A percentile compares a stretch with the other conserved stretches of the same genome.
These are phyloP conservation scores for Aurelia sp. DNA, from an alignment of 30 jellyfish, hydroid and myxozoan species.

Conservation along the genomic window DNA sequence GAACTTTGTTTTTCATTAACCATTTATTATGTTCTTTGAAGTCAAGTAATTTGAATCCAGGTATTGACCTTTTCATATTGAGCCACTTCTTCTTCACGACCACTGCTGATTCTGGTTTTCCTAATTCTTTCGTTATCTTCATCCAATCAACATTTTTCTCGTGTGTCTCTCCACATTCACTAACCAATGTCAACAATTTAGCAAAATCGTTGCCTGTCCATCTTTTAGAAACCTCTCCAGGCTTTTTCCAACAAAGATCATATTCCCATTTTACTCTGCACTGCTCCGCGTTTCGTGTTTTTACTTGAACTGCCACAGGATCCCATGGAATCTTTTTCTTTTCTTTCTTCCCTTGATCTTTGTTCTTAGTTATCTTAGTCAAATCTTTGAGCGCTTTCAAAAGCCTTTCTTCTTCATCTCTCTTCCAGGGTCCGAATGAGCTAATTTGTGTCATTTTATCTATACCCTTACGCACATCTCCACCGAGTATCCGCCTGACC, in stretches of 20 bases:
- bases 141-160: slow-evolving; percentile 58
- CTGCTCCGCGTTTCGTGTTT: slow-evolving; percentile 49
- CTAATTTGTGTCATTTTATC: neutral
- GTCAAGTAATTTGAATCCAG: no score
- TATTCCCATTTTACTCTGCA: slow-evolving; percentile 42
- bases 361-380: no score
- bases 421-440: neutral
- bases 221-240: neutral
- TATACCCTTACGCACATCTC: no score
- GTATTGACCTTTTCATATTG: no score
- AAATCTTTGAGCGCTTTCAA: neutral
- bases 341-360: neutral
- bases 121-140: slow-evolving; percentile 2
- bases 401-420: neutral
- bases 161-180: slow-evolving; percentile 16
- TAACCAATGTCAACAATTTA: neutral
- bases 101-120: neutral
- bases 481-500: neutral
- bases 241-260: slow-evolving; percentile 21
- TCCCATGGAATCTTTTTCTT: slow-evolving; percentile 9
- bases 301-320: slow-evolving; percentile 14
- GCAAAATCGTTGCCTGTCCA: slow-evolving; percentile 33
- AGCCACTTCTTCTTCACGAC: neutral
- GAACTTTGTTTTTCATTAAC: no score
- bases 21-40: no score